Conservation (phyloP, 2,888 invertebrate genomes). For the Hypercompe scribonia region DNA sequence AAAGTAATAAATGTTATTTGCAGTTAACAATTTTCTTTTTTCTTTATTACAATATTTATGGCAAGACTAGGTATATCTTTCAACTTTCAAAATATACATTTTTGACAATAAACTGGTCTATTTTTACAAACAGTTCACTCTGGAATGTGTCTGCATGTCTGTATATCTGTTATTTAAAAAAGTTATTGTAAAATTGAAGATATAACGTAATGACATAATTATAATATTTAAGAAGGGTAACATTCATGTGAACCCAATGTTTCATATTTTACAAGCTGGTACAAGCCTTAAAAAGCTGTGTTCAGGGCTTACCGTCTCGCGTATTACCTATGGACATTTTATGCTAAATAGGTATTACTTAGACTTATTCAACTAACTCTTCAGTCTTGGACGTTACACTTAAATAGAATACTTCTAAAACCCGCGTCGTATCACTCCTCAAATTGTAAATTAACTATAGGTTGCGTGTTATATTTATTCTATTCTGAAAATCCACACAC, state of each 20-base stretch:
- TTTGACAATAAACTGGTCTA: not conserved
- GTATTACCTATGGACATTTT: slow-evolving; percentile 84
- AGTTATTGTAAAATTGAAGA: no score
- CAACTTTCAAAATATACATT: no score
- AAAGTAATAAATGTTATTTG: no score
- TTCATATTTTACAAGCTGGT: slow-evolving; percentile 52
- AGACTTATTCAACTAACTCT: slow-evolving; percentile 85
- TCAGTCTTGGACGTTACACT: slow-evolving; percentile 87
- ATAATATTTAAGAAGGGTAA: not conserved
- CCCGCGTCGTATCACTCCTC: slow-evolving; percentile 81
- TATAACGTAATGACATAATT: no score
- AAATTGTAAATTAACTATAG: slow-evolving; percentile 59
- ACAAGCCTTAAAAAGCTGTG: slow-evolving; percentile 54
- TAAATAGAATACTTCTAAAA: slow-evolving; percentile 84
- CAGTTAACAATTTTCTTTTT: no score
- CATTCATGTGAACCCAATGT: slow-evolving; percentile 32
- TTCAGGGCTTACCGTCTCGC: slow-evolving; percentile 64
- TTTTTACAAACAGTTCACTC: not conserved
- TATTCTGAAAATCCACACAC: slow-evolving; percentile 63
- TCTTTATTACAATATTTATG: no score
- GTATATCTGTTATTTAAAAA: no score
- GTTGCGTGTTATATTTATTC: slow-evolving; percentile 54
- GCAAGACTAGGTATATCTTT: no score
- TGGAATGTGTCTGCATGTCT: no score
- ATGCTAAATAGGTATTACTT: slow-evolving; percentile 85